phyloP scores from a whole-genome alignment of 2,797 vertebrate genomes.

The Clarias platycephalus region DNA sequence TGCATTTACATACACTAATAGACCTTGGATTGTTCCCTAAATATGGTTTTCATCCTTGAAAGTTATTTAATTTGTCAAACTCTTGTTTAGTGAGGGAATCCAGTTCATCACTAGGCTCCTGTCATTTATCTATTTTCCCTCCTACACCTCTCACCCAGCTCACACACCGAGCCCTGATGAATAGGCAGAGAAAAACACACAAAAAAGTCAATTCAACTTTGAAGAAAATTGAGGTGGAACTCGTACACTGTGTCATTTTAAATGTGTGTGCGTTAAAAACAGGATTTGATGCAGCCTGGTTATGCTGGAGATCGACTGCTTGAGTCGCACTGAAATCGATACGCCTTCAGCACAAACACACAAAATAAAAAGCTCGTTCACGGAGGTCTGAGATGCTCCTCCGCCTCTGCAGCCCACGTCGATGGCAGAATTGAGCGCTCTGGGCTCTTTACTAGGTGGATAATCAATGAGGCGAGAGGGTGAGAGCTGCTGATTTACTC shows the following conservation, averaged over 20 bases:
- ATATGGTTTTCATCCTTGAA: neutral
- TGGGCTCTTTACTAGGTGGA: conserved; percentile 59
- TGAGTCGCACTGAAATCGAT: conserved; percentile 55
- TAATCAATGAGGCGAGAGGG: conserved; percentile 74
- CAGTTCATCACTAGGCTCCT: conserved; percentile 50
- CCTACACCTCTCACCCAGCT: conserved; percentile 42
- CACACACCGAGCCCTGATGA: conserved; percentile 47
- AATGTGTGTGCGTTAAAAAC: conserved; percentile 53
- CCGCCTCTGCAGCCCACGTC: conserved; percentile 68
- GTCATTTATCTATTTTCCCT: conserved; percentile 51
- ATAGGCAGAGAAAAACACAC: conserved; percentile 57
- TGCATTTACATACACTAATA: neutral
- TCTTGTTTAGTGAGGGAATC: conserved; percentile 40
- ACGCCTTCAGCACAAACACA: conserved; percentile 71
- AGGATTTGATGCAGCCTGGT: conserved; percentile 59
- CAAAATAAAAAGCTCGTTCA: conserved; percentile 69
- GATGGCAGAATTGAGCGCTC: conserved; percentile 63
- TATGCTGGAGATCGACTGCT: conserved; percentile 62
- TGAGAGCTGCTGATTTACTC: conserved; percentile 74
- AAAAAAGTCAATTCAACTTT: conserved; percentile 61
- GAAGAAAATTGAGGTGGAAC: conserved; percentile 36
- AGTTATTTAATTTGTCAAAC: neutral
- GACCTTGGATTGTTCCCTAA: neutral
- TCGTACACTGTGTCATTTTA: conserved; percentile 56
- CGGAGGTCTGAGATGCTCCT: conserved; percentile 59